Base-by-base conservation (phyloP, 2,113 vertebrate genomes). In the Labeo catla region DNA sequence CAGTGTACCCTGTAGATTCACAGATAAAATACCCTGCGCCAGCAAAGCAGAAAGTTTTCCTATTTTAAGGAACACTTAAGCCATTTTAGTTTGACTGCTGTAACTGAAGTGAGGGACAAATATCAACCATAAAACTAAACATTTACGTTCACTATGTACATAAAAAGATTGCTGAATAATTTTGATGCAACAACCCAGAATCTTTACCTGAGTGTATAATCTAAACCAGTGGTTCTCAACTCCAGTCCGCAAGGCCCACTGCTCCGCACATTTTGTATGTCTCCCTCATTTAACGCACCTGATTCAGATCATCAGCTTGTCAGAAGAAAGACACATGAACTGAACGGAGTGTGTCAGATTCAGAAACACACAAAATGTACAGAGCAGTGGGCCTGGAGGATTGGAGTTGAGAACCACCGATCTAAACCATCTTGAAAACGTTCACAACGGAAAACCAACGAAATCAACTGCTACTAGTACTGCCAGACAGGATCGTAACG, bases 1-100 rank as follows among this genome's bases (percentile, higher is more conserved):
- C 90, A 88, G 61, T 92, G 89, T 93, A 94, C 93, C 93, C 93
- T 94, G 94, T 95, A 91, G 91, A 90, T 93, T 91, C 91, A 92
- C 91, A 90, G 84, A 89, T 90, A 87, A 86, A 87, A 92, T 88
- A 87, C 89, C 90, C 87, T 87, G 74, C 80, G 50, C 81, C 70
- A 65, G 36, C 47, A 61, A 79, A 77, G 78, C 49, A 65, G 79
- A 76, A 6, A 63, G 52, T 79, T 52, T 79, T 15, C 39, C 59
- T 6, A 65, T 13, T 52, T 47, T 63, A 63, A 66, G 59, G 61
- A 45, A 49, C 7, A 3, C 13, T 34, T 81, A 66, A 49, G 45
- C n/a, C 36, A 80, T 80, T 8, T 39, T 15, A 68, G n/a, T 66
- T n/a, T 34, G 13, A 39, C 13, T 49, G n/a, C n/a, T 28, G 13